These are phyloP conservation scores for Asobara japonica DNA, from an alignment of 1,140 invertebrate species.

Conservation along the genomic window DNA sequence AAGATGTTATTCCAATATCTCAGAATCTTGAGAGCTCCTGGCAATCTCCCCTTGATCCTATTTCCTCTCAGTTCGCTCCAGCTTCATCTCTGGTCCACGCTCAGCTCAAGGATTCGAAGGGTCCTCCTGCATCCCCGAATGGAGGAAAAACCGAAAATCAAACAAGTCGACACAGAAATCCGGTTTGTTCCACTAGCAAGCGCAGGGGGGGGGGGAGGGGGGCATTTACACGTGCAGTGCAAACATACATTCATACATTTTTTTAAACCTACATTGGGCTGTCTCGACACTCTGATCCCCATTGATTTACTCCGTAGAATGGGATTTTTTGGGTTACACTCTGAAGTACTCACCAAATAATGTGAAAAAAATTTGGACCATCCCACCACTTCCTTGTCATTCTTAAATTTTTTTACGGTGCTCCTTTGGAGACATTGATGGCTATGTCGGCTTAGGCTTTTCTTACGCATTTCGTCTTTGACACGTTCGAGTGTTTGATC, in stretches of 20 bases:
- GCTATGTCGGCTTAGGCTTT: too few species aligned
- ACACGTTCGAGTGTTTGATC: constrained; percentile 53
- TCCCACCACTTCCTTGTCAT: constrained; percentile 15
- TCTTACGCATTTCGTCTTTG: constrained; percentile 43
- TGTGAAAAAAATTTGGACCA: constrained; percentile 40
- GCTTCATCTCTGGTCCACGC: too few species aligned
- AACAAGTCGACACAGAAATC: constrained; percentile 4
- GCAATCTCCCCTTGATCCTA: too few species aligned
- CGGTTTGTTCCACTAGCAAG: neutral
- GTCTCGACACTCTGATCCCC: constrained; percentile 44
- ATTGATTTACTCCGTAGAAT: constrained; percentile 46
- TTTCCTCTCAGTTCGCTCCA: too few species aligned
- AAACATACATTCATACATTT: neutral
- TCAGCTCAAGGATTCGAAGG: neutral
- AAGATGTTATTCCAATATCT: too few species aligned
- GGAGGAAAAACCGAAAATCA: constrained; percentile 4
- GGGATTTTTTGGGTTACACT: constrained; percentile 21
- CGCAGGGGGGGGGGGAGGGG: constrained; percentile 37
- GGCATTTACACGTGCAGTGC: constrained; percentile 4
- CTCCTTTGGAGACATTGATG: constrained; percentile 30
- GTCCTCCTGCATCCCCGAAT: neutral
- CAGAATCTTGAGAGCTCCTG: too few species aligned
- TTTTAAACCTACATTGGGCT: neutral
- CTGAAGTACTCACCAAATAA: constrained; percentile 50
- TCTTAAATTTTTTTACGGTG: constrained; percentile 15